Conservation (phyloP, 2,797 vertebrate genomes). For the Babyrousa celebensis region DNA sequence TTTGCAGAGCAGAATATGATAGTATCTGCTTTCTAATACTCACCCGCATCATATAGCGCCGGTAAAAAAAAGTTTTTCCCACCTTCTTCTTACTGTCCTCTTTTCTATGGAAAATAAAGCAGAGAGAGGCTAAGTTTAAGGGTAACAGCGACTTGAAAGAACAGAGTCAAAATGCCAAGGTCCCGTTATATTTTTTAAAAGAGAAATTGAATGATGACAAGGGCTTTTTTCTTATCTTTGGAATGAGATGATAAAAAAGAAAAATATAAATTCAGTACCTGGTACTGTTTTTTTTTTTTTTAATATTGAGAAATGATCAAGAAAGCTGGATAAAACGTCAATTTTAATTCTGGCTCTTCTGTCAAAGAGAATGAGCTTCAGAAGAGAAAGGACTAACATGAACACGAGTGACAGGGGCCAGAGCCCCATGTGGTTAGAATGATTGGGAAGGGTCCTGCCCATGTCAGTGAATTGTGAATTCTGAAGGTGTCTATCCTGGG, state of each 20-base stretch:
- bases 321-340: conserved; percentile 27
- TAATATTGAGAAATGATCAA: conserved; percentile 63
- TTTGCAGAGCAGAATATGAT: not conserved
- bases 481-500: not conserved
- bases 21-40: not conserved
- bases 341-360: conserved; percentile 51
- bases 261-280: not conserved
- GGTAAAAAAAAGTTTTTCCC: not conserved
- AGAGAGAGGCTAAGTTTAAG: not conserved
- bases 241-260: conserved; percentile 16
- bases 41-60: not conserved
- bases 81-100: not conserved
- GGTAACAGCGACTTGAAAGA: not conserved
- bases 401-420: not conserved
- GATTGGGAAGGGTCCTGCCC: not conserved
- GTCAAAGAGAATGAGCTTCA: conserved; percentile 29
- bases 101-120: not conserved
- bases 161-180: conserved; percentile 23
- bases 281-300: conserved; percentile 45
- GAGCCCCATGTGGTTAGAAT: not conserved
- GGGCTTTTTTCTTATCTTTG: not conserved
- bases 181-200: conserved; percentile 2
- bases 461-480: not conserved
- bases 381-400: not conserved
- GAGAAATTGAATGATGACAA: conserved; percentile 41